A percentile compares a stretch with the other conserved stretches of the same genome.
Conservation (phyloP, 2,888 invertebrate species). For the Lasioglossum oenotherae region DNA sequence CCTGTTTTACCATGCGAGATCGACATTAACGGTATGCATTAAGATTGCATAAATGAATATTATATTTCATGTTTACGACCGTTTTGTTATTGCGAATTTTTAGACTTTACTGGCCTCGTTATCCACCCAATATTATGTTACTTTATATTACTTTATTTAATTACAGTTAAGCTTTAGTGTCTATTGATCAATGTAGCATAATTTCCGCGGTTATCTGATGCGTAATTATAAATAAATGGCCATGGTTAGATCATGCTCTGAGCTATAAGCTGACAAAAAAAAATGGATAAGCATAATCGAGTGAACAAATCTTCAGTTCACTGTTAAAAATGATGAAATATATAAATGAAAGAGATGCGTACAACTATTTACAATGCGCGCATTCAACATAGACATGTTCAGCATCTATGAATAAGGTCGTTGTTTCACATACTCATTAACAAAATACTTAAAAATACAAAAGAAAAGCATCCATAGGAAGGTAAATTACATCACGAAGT, state of each 20-base stretch:
- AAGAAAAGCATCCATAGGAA: neutral
- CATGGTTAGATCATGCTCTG: constrained; percentile 34
- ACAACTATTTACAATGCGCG: constrained; percentile 26
- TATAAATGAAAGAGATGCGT: constrained; percentile 32
- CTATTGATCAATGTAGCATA: constrained; percentile 44
- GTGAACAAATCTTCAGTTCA: constrained; percentile 45
- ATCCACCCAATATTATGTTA: constrained; percentile 69
- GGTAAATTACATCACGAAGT: neutral
- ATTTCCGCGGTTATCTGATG: constrained; percentile 40
- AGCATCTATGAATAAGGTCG: constrained; percentile 37
- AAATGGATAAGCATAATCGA: constrained; percentile 52
- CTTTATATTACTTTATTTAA: constrained; percentile 57
- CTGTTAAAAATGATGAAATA: constrained; percentile 43
- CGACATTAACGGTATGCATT: constrained; percentile 6
- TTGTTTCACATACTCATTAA: constrained; percentile 3
- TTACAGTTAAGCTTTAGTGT: constrained; percentile 60
- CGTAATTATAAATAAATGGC: constrained; percentile 39
- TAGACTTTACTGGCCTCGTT: constrained; percentile 62
- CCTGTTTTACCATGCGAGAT: constrained; percentile 2
- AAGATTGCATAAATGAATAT: constrained; percentile 35
- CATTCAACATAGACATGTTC: constrained; percentile 49
- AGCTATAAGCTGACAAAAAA: constrained; percentile 37
- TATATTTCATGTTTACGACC: constrained; percentile 43
- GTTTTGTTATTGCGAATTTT: constrained; percentile 49
- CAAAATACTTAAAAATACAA: neutral